Evolutionary conservation across 2,797 vertebrate species (phyloP).

Genomic region (Pyrrhura leucotis): DNA sequence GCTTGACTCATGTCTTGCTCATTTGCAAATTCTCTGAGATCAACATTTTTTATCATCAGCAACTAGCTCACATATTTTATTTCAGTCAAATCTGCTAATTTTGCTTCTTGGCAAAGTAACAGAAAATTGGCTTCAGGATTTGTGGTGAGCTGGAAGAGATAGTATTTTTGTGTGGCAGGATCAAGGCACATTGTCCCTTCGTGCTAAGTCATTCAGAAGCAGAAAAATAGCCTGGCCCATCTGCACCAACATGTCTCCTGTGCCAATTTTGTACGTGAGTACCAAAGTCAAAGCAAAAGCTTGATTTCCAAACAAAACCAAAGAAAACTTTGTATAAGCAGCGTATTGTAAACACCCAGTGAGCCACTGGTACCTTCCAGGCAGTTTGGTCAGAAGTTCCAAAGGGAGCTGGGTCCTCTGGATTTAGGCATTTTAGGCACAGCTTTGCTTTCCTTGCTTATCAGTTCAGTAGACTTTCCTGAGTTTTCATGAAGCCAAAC

Average conservation of each 20-base stretch:
- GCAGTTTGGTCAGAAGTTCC: background rate
- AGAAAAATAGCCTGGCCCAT: background rate
- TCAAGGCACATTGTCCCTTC: background rate
- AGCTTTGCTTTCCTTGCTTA: background rate
- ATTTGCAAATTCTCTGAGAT: background rate
- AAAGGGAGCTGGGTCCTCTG: background rate
- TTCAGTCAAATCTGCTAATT: background rate
- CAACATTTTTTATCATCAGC: background rate
- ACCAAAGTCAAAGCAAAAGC: background rate
- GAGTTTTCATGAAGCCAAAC: background rate
- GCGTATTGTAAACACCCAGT: background rate
- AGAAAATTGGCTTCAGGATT: background rate
- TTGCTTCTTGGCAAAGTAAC: background rate
- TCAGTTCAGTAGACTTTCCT: background rate
- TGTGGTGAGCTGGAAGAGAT: background rate
- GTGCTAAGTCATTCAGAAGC: background rate
- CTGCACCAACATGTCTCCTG: accelerated
- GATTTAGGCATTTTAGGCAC: background rate
- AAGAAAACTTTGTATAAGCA: background rate
- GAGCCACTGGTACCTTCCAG: background rate
- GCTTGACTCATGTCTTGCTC: background rate
- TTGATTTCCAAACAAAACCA: background rate
- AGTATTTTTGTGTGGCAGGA: background rate
- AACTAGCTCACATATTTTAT: background rate
- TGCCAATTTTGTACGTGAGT: background rate